Base-by-base conservation (phyloP, 1,140 invertebrate genomes). In the Lepidurus apus region DNA sequence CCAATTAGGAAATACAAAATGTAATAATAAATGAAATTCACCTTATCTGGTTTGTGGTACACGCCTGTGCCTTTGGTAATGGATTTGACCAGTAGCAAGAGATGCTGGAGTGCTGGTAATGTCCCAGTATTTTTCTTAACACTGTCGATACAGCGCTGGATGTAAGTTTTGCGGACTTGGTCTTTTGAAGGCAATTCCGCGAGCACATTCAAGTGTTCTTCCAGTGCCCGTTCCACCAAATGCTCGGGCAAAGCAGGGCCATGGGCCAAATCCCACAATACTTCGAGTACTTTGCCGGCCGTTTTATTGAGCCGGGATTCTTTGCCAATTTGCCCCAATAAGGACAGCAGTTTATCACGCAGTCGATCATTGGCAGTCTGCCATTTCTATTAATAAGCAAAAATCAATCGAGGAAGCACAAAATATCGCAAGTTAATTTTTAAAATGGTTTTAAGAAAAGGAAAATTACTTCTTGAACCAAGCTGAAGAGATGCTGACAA, bases 191-290 rank as follows among this genome's bases (percentile, higher is more conserved):
- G 81, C 42, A 83, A 81, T 79, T 88, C 87, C 81, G 84, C 85
- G n/a, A 89, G 82, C 76, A 88, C 88, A 43, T 81, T 83, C 42
- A 88, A 84, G 80, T 88, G 87, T 82, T 88, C 87, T 74, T 87
- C 85, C 47, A 88, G 81, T 7, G 87, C 87, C 43, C 85, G 84
- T 80, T 88, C 86, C 43, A 88, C 84, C 74, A 88, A 81, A 75
- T 84, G 82, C 47, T 84, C 84, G 11, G 85, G 84, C 65, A 89
- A 81, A 9, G 82, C 81, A 4, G 85, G 84, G 44, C 85, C 82
- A 80, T 88, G 86, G 42, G 87, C 85, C 73, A 89, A 81, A 73
- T 87, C 86, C 88, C 88, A 89, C 13, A 89, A 80, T 26, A 88
- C 80, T 80, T 88, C 87, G 65, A 88, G 79, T 79, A 88, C 86